Conservation (phyloP, 2,113 vertebrate species). For the Pao palembangensis region DNA sequence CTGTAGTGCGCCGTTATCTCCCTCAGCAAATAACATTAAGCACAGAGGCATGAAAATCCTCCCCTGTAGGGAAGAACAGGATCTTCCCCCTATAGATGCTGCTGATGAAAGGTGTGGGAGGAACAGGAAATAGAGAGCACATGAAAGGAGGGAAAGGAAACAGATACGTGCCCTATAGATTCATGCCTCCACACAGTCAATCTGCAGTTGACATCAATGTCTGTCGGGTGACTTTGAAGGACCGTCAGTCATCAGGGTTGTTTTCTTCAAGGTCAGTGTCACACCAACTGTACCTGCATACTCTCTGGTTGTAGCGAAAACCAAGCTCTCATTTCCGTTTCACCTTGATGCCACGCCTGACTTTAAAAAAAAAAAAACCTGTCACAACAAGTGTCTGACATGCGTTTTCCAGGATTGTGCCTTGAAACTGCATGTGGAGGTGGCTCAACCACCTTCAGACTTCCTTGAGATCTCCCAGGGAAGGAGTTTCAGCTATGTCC, state of each 20-base stretch:
- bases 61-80: slow-evolving; percentile 31
- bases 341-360: too few species aligned
- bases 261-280: too few species aligned
- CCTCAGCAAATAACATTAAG: slow-evolving; percentile 39
- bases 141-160: slow-evolving; percentile 33
- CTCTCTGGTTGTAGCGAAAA: too few species aligned
- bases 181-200: not conserved
- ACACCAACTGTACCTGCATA: too few species aligned
- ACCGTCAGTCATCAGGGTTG: not conserved
- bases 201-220: not conserved
- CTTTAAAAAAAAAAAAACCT: too few species aligned
- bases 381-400: too few species aligned
- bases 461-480: too few species aligned
- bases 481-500: too few species aligned
- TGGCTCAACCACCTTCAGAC: too few species aligned
- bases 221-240: not conserved
- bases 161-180: not conserved
- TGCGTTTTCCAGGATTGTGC: too few species aligned
- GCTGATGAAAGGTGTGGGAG: slow-evolving; percentile 53
- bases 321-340: too few species aligned
- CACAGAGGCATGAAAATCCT: slow-evolving; percentile 37
- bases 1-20: slow-evolving; percentile 41
- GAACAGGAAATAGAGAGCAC: slow-evolving; percentile 20
- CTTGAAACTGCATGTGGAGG: too few species aligned
- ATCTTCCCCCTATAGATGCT: slow-evolving; percentile 49